Evolutionary conservation across 2,797 vertebrate species (phyloP), one percentile per base, ranked within the genome.

Genomic region (Xiphophorus birchmanni): DNA sequence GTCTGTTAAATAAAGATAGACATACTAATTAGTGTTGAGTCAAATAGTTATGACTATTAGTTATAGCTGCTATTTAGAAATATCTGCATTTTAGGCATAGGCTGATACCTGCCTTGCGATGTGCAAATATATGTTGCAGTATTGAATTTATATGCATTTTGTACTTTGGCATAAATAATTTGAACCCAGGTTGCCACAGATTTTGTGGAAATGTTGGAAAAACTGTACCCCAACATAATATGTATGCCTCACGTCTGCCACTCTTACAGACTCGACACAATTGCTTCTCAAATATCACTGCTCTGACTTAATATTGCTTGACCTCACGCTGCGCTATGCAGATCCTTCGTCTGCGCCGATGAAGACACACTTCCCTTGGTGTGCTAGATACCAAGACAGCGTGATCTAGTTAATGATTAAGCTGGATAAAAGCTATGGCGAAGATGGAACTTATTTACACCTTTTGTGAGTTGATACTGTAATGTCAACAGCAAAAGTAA

Each of bases 1-100:
- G 29, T 83, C 93, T 93, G 26, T 40, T 56, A 2, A 44, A 35
- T 0, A 73, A 60, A 87, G 29, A 50, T 1, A 69, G 40, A 80
- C 1, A 12, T 44, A 1, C 32, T 74, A 44, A 44, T 92, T 84
- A 87, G 73, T 73, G n/a, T 60, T 10, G 1, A 69, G 12, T 52
- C 42, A 72, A 47, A 6, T 48, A 18, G 47, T 18, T 48, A 48
- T 48, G 3, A 5, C 47, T 48, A 18, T 3, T 48, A 48, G 47
- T 17, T 48, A 18, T 48, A 48, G 32, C 2, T 35, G 1, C 58
- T 10, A 37, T 65, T 42, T 5, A 44, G 10, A 23, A 71, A 42
- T 71, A 71, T 71, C 67, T 42, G 23, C 40, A 44, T 71, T 71
- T 42, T 44, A 44, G 40, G 21, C 11, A 44, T 26, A 3, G 42